These are phyloP conservation scores for Mus minutoides DNA, from an alignment of 2,797 vertebrate species.

Conservation along the genomic window DNA sequence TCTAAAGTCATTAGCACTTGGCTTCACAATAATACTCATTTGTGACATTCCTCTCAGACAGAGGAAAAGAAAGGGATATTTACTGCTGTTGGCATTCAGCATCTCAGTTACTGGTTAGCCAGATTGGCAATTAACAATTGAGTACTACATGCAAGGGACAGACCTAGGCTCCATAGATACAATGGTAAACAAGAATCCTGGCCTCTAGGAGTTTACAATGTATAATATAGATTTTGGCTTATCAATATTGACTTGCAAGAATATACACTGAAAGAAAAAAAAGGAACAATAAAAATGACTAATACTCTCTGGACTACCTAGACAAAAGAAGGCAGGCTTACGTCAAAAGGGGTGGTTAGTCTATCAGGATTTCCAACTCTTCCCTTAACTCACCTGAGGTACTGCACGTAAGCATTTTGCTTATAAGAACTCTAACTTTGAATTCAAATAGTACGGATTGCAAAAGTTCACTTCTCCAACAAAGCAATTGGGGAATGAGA, in stretches of 20 bases:
- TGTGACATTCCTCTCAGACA: slow-evolving; percentile 58
- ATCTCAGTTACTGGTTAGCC: slow-evolving; percentile 44
- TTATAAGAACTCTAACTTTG: background rate
- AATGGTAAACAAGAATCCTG: background rate
- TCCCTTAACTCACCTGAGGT: background rate
- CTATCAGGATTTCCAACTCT: background rate
- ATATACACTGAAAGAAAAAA: slow-evolving; percentile 47
- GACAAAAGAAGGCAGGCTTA: background rate
- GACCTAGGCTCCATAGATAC: background rate
- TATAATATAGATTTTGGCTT: slow-evolving; percentile 20
- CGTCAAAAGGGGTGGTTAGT: background rate
- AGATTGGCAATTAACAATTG: slow-evolving; percentile 61
- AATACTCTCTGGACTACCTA: slow-evolving; percentile 1
- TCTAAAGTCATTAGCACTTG: slow-evolving; percentile 70
- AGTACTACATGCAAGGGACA: background rate
- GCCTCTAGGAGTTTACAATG: background rate
- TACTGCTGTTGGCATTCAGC: slow-evolving; percentile 42
- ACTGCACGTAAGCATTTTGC: background rate
- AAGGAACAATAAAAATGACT: slow-evolving; percentile 15
- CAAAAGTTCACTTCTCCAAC: slow-evolving; percentile 4
- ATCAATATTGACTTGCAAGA: background rate
- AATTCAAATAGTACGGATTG: background rate
- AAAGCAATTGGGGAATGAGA: slow-evolving; percentile 40
- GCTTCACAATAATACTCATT: slow-evolving; percentile 49
- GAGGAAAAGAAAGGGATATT: slow-evolving; percentile 27